Evolutionary conservation across 30 jellyfish, hydroid and myxozoan species (phyloP), one percentile per base, ranked within the genome.

Genomic region (Calvadosia cruxmelitensis): DNA sequence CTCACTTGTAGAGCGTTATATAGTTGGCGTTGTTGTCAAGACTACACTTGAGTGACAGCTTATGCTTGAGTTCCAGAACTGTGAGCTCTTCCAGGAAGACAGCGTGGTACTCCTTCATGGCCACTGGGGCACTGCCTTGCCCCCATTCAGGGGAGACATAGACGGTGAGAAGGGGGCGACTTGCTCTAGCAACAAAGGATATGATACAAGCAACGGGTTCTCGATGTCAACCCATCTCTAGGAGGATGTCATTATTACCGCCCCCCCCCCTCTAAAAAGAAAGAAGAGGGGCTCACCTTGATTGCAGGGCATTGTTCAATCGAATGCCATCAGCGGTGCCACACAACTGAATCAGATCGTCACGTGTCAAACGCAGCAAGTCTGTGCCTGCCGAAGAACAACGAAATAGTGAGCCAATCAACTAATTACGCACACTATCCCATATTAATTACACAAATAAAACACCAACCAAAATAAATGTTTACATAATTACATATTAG

Each of bases 271-370:
- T n/a, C n/a, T n/a, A n/a, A n/a, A n/a, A n/a, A n/a, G n/a, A n/a
- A n/a, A n/a, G n/a, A n/a, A n/a, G n/a, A 24, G n/a, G 28, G 1
- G 29, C 62, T 63, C 31, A 81, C 98, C 98, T 81, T 23, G 98
- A 85, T 69, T 81, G 98, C 49, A 89, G 85, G 29, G 95, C 86
- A 80, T 89, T 89, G 53, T 89, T 90, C 57, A 89, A 74, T 7
- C 98, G 95, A 33, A 89, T 89, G 33, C 98, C 98, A 77, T 89
- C 98, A 23, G 98, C 95, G 29, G 93, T 82, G 28, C 98, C 98
- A 70, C 98, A 89, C 16, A 89, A 85, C 52, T 81, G 95, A 15
- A 77, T 89, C 42, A 89, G 80, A 32, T 89, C 98, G 50, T 70
- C 80, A 50, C 95, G 72, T 27, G 93, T 80, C 1, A 82, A 72